A percentile compares a stretch with the other conserved stretches of the same genome.
Conservation (phyloP, 1,140 invertebrate species). For the Aphelenchoides fujianensis region DNA sequence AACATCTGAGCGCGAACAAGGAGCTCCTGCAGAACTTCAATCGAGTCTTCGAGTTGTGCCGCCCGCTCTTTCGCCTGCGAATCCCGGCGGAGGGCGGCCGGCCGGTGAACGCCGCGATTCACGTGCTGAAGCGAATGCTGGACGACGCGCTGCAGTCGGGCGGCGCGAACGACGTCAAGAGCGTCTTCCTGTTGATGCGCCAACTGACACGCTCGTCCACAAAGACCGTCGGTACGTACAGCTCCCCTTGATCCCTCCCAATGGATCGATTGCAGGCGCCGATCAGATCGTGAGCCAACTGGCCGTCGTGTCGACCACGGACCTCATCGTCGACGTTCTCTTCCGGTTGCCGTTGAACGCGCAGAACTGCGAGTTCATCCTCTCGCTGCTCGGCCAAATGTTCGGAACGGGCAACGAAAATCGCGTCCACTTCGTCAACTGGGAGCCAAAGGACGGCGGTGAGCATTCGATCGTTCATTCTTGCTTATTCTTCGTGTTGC, state of each 20-base stretch:
- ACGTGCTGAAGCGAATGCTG: neutral
- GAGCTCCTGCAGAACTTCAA: neutral
- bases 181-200: neutral
- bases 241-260: neutral
- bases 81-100: neutral
- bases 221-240: neutral
- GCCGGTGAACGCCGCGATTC: neutral
- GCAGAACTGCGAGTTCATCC: neutral
- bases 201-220: neutral
- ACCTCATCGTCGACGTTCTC: neutral
- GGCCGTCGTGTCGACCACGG: neutral
- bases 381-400: neutral
- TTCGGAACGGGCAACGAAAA: neutral
- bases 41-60: neutral
- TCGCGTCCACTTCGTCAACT: neutral
- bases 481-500: no score
- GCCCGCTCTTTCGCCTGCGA: neutral
- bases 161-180: neutral
- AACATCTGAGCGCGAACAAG: neutral
- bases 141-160: neutral
- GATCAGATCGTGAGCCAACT: neutral
- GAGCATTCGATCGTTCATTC: no score
- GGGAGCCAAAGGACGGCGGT: neutral
- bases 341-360: neutral
- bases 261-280: neutral